phyloP scores from a whole-genome alignment of 2,113 vertebrate species.

The Cyanistes caeruleus region DNA sequence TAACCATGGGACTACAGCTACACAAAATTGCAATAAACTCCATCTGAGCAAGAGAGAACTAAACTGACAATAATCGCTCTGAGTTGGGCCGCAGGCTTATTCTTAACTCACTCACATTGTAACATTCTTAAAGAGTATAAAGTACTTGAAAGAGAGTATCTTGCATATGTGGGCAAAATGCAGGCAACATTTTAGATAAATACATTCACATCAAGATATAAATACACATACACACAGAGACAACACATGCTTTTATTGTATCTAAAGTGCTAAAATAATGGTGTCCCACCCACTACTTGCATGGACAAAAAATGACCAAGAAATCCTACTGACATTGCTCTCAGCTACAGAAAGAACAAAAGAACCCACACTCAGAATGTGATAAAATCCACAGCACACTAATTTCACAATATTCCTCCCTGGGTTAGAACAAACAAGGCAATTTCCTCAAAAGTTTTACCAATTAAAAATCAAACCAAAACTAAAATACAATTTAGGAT shows the following conservation, averaged over 20 bases:
- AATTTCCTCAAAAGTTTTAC: neutral
- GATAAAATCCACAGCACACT: neutral
- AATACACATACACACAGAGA: rapidly evolving
- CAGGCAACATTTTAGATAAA: neutral
- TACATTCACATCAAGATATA: neutral
- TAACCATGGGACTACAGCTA: neutral
- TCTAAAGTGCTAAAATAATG: neutral
- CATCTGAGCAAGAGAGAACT: neutral
- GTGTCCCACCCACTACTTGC: neutral
- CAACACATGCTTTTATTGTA: neutral
- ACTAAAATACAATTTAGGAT: neutral
- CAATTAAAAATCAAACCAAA: neutral
- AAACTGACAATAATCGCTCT: neutral
- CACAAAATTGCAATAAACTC: neutral
- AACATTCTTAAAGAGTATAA: neutral
- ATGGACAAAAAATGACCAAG: neutral
- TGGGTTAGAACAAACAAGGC: neutral
- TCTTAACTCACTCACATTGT: neutral
- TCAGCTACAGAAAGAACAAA: neutral
- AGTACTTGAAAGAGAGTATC: neutral
- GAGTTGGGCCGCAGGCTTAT: neutral
- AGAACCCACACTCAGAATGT: neutral
- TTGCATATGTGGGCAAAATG: neutral
- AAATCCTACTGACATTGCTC: neutral
- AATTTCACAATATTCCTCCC: neutral